Percentiles rank a stretch among this genome's conserved stretches.
These are phyloP conservation scores for Drosophila subpulchrella DNA, from an alignment of 1,140 invertebrate species.

Conservation along the genomic window DNA sequence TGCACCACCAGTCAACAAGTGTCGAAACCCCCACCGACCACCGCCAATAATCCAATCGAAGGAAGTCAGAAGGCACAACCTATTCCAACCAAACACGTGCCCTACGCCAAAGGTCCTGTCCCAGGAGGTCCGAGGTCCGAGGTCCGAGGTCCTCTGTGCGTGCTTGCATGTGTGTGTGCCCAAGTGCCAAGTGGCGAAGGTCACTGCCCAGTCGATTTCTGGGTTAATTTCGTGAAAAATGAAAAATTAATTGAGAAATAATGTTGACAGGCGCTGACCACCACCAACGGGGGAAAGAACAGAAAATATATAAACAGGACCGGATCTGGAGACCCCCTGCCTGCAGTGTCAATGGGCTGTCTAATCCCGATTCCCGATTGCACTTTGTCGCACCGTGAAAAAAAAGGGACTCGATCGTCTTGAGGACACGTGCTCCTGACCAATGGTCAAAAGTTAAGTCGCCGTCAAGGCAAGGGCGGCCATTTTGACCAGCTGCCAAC, in stretches of 20 bases:
- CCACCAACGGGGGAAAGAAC: constrained; percentile 13
- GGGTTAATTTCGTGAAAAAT: constrained; percentile 83
- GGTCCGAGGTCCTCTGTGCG: not conserved
- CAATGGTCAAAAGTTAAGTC: constrained; percentile 83
- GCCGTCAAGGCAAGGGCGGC: constrained; percentile 41
- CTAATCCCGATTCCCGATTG: constrained; percentile 53
- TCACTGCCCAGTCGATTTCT: constrained; percentile 77
- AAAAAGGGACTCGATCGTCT: constrained; percentile 28
- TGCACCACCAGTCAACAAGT: constrained; percentile 26
- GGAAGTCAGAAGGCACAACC: constrained; percentile 24
- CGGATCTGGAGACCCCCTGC: constrained; percentile 63
- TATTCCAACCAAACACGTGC: constrained; percentile 35
- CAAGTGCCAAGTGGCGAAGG: constrained; percentile 69
- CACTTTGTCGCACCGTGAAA: constrained; percentile 7
- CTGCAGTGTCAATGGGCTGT: constrained; percentile 74
- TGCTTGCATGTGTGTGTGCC: not conserved
- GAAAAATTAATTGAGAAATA: constrained; percentile 84
- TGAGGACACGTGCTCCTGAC: constrained; percentile 69
- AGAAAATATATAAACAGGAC: constrained; percentile 3
- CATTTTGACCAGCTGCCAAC: constrained; percentile 60
- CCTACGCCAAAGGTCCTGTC: constrained; percentile 1
- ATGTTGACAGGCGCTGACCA: constrained; percentile 80
- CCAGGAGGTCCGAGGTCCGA: constrained; percentile 1
- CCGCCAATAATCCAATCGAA: constrained; percentile 30
- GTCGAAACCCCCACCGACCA: constrained; percentile 1